These are phyloP conservation scores for Andinoacara biseriatus DNA, from an alignment of 2,113 vertebrate species.

Conservation along the genomic window DNA sequence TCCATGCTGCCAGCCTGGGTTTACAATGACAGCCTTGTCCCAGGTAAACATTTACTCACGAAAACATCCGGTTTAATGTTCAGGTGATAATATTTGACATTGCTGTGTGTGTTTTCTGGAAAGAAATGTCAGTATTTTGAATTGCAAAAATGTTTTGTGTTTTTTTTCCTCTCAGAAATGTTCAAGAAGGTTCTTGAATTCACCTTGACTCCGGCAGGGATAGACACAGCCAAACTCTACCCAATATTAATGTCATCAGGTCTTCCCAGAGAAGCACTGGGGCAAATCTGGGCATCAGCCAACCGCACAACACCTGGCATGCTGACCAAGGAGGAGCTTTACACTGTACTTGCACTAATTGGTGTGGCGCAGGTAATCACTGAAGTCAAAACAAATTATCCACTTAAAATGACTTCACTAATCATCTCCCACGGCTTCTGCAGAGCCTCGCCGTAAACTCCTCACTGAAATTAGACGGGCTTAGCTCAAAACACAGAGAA, in stretches of 20 bases:
- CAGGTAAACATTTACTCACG: conserved; percentile 83
- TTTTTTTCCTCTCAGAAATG: conserved; percentile 81
- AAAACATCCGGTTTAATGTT: neutral
- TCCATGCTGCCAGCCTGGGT: conserved; percentile 93
- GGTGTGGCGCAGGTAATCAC: conserved; percentile 90
- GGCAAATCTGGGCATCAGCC: conserved; percentile 96
- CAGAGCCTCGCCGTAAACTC: conserved; percentile 4
- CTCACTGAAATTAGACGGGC: conserved; percentile 11
- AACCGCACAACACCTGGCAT: conserved; percentile 97
- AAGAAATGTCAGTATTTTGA: neutral
- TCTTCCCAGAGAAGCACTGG: conserved; percentile 94
- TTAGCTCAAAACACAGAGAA: conserved; percentile 13
- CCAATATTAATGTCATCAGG: conserved; percentile 97
- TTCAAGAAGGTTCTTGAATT: conserved; percentile 96
- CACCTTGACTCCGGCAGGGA: conserved; percentile 91
- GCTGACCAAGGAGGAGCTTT: conserved; percentile 97
- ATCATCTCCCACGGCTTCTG: conserved; percentile 10
- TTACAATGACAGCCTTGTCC: conserved; percentile 93
- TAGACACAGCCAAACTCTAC: conserved; percentile 97
- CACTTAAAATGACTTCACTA: conserved; percentile 24
- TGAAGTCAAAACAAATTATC: conserved; percentile 30
- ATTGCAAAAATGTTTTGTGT: conserved; percentile 5
- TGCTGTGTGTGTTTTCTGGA: neutral
- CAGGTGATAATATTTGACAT: neutral
- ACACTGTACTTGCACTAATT: conserved; percentile 92